A percentile compares a stretch with the other conserved stretches of the same genome.
Conservation (phyloP, 2,797 vertebrate species). For the Rhinatrema bivittatum region DNA sequence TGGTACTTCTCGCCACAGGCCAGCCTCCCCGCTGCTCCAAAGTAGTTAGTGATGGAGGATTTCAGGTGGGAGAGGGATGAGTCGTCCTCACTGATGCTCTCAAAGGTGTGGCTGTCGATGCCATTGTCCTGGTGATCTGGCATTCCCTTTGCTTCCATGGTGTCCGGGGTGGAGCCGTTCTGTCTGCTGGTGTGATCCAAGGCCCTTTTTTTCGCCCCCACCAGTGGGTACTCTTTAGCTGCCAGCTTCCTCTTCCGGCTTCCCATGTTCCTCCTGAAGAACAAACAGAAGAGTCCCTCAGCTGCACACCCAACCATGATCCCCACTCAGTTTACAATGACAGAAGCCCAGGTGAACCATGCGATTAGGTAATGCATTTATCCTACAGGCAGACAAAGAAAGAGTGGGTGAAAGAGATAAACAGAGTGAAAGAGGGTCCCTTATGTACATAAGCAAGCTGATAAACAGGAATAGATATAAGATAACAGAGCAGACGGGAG, state of each 20-base stretch:
- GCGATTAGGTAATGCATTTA: too few species aligned
- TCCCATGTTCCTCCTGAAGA: conserved; percentile 68
- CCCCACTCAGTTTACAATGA: too few species aligned
- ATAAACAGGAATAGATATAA: too few species aligned
- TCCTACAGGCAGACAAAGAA: too few species aligned
- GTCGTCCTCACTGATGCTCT: conserved; percentile 77
- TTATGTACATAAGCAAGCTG: too few species aligned
- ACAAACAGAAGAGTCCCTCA: too few species aligned
- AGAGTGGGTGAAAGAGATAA: too few species aligned
- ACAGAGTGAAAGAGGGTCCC: too few species aligned
- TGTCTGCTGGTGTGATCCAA: conserved; percentile 26
- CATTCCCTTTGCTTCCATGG: conserved; percentile 40
- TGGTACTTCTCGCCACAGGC: conserved; percentile 88
- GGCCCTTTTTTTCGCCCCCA: conserved; percentile 55
- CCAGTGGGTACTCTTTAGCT: conserved; percentile 54
- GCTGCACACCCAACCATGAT: too few species aligned
- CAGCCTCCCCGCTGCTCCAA: conserved; percentile 76
- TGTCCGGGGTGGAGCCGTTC: conserved; percentile 24
- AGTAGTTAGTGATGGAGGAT: conserved; percentile 89
- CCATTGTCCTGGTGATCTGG: conserved; percentile 44
- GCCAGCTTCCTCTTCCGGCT: conserved; percentile 87
- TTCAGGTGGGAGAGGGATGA: conserved; percentile 81
- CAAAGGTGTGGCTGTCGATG: conserved; percentile 69
- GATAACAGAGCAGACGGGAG: too few species aligned
- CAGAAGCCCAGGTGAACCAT: too few species aligned